Evolutionary conservation across 2,113 vertebrate species (phyloP), one percentile per base, ranked within the genome.

Genomic region (Embiotoca jacksoni): DNA sequence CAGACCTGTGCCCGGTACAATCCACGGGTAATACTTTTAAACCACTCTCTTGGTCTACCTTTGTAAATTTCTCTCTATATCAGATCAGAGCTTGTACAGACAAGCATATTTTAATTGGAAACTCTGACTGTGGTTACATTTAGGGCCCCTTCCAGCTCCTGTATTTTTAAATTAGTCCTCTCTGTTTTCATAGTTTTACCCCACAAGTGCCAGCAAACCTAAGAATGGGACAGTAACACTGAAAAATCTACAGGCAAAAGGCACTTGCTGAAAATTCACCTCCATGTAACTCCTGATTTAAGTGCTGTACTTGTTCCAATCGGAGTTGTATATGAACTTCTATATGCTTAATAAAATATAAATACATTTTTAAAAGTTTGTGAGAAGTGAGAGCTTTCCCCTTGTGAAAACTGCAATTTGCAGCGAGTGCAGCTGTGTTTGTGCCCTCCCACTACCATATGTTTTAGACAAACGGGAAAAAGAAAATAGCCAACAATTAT

Each of bases 401-500:
- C 11, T 78, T 58, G 63, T 71, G 60, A 75, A 39, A 67, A 66
- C 47, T 75, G 33, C 41, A 63, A 8, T 75, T 81, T 83, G 49
- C 69, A 65, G 7, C 4, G 15, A 73, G 6, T 41, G 56, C 64
- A 49, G 32, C 41, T 32, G 64, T 32, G 60, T 69, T 57, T 54
- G 33, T 68, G 55, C n/a, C 68, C 77, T 78, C 53, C 54, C 64
- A 72, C 58, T 53, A 37, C 67, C 78, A 72, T 88, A 82, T 82
- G 80, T 80, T 81, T 72, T 35, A 57, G 74, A 46, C 59, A 49
- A 72, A 72, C 31, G 14, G 10, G 30, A 6, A 16, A 56, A 76
- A 76, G 59, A 69, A 83, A 84, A 74, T 50, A 58, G 33, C 75
- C 50, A 47, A 77, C 53, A 35, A 70, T 59, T 83, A 82, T 69